These are phyloP conservation scores for Alauda arvensis DNA, from an alignment of 2,797 vertebrate genomes.

Conservation along the genomic window DNA sequence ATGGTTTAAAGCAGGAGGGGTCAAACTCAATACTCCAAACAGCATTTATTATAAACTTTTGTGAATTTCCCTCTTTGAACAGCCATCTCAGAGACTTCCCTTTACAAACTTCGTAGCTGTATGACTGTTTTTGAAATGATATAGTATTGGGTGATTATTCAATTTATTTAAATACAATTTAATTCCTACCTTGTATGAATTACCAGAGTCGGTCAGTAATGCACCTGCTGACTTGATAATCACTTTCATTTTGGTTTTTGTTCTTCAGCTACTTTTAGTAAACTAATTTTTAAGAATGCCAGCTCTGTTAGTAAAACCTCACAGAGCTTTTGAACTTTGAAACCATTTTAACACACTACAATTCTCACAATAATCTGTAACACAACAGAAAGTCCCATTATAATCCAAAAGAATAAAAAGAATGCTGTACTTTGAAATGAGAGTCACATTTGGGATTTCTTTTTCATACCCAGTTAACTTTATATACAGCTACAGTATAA, in stretches of 20 bases:
- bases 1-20: background rate
- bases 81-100: background rate
- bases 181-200: background rate
- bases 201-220: background rate
- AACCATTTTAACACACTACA: background rate
- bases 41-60: background rate
- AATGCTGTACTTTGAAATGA: background rate
- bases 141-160: background rate
- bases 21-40: background rate
- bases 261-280: background rate
- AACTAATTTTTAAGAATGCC: background rate
- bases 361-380: background rate
- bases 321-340: background rate
- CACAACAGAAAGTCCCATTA: background rate
- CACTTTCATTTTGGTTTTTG: background rate
- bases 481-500: background rate
- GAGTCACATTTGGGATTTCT: background rate
- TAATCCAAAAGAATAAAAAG: background rate
- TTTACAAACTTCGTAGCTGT: background rate
- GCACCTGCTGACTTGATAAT: background rate
- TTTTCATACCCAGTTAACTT: constrained; percentile 15
- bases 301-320: background rate
- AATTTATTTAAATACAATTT: background rate
- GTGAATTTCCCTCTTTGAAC: background rate
- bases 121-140: background rate